These are phyloP conservation scores for Colinus virginianus DNA, from an alignment of 2,113 vertebrate species.

Conservation along the genomic window DNA sequence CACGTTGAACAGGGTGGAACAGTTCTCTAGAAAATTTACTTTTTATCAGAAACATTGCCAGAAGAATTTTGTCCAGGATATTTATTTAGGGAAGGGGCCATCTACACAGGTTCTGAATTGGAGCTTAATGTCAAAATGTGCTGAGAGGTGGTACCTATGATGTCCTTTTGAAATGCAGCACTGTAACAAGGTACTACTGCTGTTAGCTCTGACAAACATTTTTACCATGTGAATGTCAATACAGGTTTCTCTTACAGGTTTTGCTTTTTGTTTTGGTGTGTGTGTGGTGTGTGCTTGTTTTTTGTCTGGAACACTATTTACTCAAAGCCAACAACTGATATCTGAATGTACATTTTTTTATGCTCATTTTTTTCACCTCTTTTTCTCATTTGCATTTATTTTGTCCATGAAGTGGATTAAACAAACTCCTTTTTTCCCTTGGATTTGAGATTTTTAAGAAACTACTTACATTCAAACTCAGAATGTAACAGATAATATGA, in stretches of 20 bases:
- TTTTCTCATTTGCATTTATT: neutral
- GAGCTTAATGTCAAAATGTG: neutral
- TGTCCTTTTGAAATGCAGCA: neutral
- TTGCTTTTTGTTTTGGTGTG: neutral
- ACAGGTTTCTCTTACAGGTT: neutral
- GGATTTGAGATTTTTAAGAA: neutral
- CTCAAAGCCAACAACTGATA: neutral
- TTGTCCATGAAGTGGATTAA: neutral
- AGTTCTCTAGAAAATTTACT: accelerated
- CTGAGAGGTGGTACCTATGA: neutral
- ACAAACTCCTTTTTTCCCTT: neutral
- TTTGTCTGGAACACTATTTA: neutral
- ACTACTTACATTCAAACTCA: neutral
- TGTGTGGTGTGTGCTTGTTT: neutral
- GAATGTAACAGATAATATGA: neutral
- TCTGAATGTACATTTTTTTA: neutral
- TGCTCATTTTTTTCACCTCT: neutral
- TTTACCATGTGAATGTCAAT: neutral
- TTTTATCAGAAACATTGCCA: neutral
- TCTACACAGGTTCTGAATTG: neutral
- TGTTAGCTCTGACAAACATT: neutral
- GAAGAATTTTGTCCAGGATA: neutral
- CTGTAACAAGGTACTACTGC: neutral
- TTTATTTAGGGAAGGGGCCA: neutral
- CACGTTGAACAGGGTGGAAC: neutral